phyloP scores from a whole-genome alignment of 2,888 invertebrate species.

The Latheticus oryzae region DNA sequence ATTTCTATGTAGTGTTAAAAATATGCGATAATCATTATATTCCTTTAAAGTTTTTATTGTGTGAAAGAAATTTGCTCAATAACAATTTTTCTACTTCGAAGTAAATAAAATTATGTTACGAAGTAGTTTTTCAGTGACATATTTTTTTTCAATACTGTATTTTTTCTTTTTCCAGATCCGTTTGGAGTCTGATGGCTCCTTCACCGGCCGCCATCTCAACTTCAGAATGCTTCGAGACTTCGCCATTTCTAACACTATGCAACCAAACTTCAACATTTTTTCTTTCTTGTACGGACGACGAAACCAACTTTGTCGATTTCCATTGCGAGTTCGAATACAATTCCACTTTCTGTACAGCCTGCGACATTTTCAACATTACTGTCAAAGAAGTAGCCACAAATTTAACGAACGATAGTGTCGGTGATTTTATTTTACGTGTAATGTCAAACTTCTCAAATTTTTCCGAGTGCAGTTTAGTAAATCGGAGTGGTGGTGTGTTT shows the following conservation, averaged over 20 bases:
- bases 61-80: too few relatives aligned
- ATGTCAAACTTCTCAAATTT: conserved; percentile 35
- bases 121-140: too few relatives aligned
- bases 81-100: too few relatives aligned
- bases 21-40: too few relatives aligned
- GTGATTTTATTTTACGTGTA: conserved; percentile 51
- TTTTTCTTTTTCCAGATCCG: conserved; percentile 16
- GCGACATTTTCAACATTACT: conserved; percentile 45
- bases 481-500: conserved; percentile 51
- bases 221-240: conserved; percentile 46
- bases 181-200: conserved; percentile 28
- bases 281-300: conserved; percentile 49
- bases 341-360: conserved; percentile 51
- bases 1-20: too few relatives aligned
- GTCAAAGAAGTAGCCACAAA: conserved; percentile 37
- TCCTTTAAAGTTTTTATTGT: too few relatives aligned
- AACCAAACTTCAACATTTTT: conserved; percentile 43
- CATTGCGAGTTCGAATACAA: conserved; percentile 48
- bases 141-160: too few relatives aligned
- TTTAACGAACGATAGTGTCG: conserved; percentile 41
- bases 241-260: conserved; percentile 43
- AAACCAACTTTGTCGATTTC: conserved; percentile 50
- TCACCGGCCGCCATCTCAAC: conserved; percentile 13
- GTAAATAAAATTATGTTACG: too few relatives aligned
- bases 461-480: conserved; percentile 52